A percentile compares a stretch with the other conserved stretches of the same genome.
Conservation (phyloP, 2,797 vertebrate genomes). For the Ara ararauna region DNA sequence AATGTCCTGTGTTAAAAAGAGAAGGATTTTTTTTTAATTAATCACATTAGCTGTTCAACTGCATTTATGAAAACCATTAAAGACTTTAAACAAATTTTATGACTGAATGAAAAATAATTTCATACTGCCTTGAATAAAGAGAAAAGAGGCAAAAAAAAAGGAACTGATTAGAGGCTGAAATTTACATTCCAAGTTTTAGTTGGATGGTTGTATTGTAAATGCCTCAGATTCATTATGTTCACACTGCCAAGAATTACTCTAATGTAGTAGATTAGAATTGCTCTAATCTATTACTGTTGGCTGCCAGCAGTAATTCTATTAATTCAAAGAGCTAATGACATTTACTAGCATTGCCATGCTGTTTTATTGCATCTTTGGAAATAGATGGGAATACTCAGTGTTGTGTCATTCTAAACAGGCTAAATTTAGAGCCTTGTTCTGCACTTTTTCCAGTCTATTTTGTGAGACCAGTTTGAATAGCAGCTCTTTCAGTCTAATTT, state of each 20-base stretch:
- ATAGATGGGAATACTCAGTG: conserved; percentile 39
- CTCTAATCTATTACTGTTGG: conserved; percentile 22
- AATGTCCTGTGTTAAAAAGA: background rate
- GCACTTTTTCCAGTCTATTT: background rate
- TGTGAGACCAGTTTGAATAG: background rate
- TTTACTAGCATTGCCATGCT: conserved; percentile 59
- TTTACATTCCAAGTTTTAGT: conserved; percentile 24
- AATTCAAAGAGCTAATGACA: conserved; percentile 68
- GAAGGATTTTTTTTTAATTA: background rate
- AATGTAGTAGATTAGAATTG: conserved; percentile 44
- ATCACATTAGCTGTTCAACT: background rate
- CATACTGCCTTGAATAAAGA: background rate
- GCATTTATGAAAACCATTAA: background rate
- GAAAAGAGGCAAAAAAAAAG: background rate
- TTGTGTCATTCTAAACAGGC: conserved; percentile 30
- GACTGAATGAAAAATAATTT: background rate
- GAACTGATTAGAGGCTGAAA: background rate
- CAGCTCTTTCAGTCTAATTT: background rate
- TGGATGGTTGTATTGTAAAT: background rate
- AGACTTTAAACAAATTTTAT: background rate
- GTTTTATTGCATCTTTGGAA: conserved; percentile 52
- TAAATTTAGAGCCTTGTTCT: conserved; percentile 52
- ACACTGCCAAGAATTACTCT: conserved; percentile 35
- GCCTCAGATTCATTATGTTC: conserved; percentile 30
- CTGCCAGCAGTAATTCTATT: conserved; percentile 59